Base-by-base conservation (phyloP, 2,888 invertebrate genomes). In the Sthenelais limicola region DNA sequence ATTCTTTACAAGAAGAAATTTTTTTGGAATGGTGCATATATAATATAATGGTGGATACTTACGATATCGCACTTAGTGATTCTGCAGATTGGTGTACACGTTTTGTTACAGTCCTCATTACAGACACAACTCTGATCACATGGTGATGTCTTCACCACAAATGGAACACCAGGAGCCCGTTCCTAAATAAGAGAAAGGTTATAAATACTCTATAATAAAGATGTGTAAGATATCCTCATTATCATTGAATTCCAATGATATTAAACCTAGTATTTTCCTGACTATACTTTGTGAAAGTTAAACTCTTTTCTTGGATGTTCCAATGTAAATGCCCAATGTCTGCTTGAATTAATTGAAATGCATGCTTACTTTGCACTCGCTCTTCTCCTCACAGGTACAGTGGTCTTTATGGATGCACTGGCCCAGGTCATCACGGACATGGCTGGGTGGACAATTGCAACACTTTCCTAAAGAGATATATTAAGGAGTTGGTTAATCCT, bases 371-470 rank as follows among this genome's bases (percentile, higher is more conserved):
- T 67, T 48, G 48, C 67, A 67, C 48, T 67, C 28, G 32, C 67
- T 67, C 5, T 67, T 43, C n/a, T 67, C 30, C 48, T 56, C 69
- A 49, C 73, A 73, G 28, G 32, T 28, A 38, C 73, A 73, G 33
- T 73, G 38, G 18, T 70, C 70, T 32, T 43, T 62, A 7, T 30
- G 48, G 24, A 71, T 51, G 24, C 73, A 73, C 26, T 38, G 35
- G 3, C 71, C 71, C 5, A 24, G 51, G 26, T 70, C 66, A 26
- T 47, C 47, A 28, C 38, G 47, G 12, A 71, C 58, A 21, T 66
- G 51, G n/a, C 71, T 71, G 26, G 51, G 51, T 35, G 74, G 38
- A 30, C 74, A 74, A 18, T 66, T 58, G 51, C 74, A 74, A 49
- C 74, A 74, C 30, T 33, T 51, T 2, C 74, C 74, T 74, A 49